Conservation (phyloP, 1,140 invertebrate species). For the Papilio machaon region DNA sequence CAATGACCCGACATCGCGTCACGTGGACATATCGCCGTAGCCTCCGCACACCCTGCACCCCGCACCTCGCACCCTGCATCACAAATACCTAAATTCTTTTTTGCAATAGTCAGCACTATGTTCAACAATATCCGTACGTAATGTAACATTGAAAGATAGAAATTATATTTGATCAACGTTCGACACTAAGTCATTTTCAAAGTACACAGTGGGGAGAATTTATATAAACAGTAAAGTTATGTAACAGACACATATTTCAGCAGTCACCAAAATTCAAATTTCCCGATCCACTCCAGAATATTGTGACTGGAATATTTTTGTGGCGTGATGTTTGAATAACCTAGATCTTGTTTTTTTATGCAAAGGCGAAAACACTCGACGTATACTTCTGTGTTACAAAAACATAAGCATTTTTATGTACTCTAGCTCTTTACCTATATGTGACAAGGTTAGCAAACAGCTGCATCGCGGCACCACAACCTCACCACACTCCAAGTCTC, state of each 20-base stretch:
- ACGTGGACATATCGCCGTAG: background rate
- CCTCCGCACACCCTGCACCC: background rate
- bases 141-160: background rate
- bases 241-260: background rate
- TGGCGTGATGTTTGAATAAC: slow-evolving; percentile 9
- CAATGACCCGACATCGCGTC: slow-evolving; percentile 6
- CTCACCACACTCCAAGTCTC: background rate
- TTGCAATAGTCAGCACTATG: background rate
- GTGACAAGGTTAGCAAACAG: background rate
- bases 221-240: background rate
- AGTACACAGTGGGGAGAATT: background rate
- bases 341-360: slow-evolving; percentile 19
- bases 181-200: no score
- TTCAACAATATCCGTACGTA: background rate
- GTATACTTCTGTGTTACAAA: slow-evolving; percentile 2
- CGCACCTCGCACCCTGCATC: background rate
- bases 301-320: slow-evolving; percentile 13
- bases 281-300: slow-evolving; percentile 7
- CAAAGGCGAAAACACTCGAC: background rate
- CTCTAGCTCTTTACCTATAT: background rate
- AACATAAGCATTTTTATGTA: slow-evolving; percentile 12
- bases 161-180: no score
- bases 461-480: background rate
- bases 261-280: slow-evolving; percentile 7
- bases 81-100: background rate